These are phyloP conservation scores for Ianthella basta DNA, from an alignment of 37 sponge, comb jelly and placozoan species.

Conservation along the genomic window DNA sequence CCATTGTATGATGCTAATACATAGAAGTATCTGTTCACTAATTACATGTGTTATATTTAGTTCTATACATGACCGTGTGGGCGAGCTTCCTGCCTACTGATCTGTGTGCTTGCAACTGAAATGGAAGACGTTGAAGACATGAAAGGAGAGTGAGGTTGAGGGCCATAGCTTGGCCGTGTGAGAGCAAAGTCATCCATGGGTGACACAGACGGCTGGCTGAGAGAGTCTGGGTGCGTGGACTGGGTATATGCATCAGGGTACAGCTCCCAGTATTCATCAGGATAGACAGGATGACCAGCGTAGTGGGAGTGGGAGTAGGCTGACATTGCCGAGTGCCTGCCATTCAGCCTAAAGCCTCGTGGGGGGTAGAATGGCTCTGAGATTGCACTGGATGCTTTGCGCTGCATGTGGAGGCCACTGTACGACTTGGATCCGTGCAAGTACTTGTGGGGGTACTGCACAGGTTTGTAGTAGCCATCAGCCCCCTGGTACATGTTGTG, in stretches of 20 bases:
- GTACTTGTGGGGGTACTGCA: background rate
- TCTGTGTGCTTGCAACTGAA: constrained; percentile 16
- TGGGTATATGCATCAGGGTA: constrained; percentile 2
- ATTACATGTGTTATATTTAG: background rate
- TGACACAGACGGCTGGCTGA: constrained; percentile 24
- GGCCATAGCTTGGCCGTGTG: background rate
- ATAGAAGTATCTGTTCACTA: too few relatives aligned
- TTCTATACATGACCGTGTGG: background rate
- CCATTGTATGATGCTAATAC: too few relatives aligned
- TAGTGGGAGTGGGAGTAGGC: background rate
- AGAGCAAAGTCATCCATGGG: constrained; percentile 7
- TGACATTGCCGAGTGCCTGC: constrained; percentile 7
- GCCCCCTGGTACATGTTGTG: constrained; percentile 17
- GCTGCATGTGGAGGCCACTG: background rate
- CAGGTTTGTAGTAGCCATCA: constrained; percentile 3
- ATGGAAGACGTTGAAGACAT: background rate
- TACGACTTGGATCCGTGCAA: constrained; percentile 8
- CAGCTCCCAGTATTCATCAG: background rate
- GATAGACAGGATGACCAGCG: background rate
- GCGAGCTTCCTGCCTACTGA: background rate
- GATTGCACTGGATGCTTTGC: constrained; percentile 28
- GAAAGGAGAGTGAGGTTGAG: background rate
- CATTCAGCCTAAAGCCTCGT: background rate
- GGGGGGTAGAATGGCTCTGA: background rate
- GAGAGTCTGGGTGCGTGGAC: constrained; percentile 19